Evolutionary conservation across 2,888 invertebrate species (phyloP).

Genomic region (Ditula angustiorana): DNA sequence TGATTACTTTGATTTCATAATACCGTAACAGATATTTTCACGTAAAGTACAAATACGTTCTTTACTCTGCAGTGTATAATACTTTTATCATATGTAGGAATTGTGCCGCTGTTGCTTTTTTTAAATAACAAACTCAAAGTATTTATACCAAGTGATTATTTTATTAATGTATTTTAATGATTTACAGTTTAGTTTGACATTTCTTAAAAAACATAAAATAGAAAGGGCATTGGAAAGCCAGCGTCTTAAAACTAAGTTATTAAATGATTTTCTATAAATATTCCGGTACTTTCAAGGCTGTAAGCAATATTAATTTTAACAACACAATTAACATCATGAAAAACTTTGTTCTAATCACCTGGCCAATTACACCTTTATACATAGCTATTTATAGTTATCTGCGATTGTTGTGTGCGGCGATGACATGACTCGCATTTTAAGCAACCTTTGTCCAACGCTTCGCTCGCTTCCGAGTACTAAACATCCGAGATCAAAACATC

Average conservation of each 20-base stretch:
- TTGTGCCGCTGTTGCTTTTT: no score
- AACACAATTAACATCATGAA: constrained; percentile 53
- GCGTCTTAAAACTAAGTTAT: no score
- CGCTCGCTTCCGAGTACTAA: constrained; percentile 35
- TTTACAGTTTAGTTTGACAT: no score
- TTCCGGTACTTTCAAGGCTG: not conserved
- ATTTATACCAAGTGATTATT: no score
- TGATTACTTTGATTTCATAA: not conserved
- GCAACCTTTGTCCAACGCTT: constrained; percentile 41
- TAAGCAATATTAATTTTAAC: constrained; percentile 16
- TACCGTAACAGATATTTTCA: not conserved
- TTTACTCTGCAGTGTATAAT: no score
- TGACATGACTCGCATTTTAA: constrained; percentile 57
- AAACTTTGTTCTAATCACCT: constrained; percentile 57
- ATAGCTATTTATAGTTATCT: constrained; percentile 45
- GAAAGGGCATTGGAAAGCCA: no score
- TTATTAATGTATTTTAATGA: no score
- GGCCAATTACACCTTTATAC: constrained; percentile 55
- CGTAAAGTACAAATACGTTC: not conserved
- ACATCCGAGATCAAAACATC: constrained; percentile 25
- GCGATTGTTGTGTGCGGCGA: constrained; percentile 51
- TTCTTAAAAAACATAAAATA: no score
- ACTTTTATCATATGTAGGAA: no score
- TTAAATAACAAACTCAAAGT: no score
- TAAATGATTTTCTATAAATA: not conserved